These are phyloP conservation scores for Apogon talboti DNA, from an alignment of 2,797 vertebrate genomes.

Conservation along the genomic window DNA sequence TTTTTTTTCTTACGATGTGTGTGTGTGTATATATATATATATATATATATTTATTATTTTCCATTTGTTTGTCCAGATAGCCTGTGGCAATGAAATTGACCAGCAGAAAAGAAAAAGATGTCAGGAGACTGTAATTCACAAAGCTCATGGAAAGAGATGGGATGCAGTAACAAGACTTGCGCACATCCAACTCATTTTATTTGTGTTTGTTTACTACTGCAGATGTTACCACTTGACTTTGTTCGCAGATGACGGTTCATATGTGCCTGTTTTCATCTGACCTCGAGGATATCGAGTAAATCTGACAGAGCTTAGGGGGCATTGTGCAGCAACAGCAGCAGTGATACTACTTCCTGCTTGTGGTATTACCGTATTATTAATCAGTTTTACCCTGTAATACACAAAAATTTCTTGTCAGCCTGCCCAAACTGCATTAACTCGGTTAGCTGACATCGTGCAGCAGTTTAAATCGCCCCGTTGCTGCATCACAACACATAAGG, in stretches of 20 bases:
- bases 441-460: slow-evolving; percentile 58
- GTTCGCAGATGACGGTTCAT: slow-evolving; percentile 5
- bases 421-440: slow-evolving; percentile 53
- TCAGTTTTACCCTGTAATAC: slow-evolving; percentile 53
- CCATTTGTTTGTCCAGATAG: slow-evolving; percentile 47
- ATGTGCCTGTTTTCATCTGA: slow-evolving; percentile 33
- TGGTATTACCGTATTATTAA: slow-evolving; percentile 48
- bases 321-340: slow-evolving; percentile 1
- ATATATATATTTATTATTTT: slow-evolving; percentile 40
- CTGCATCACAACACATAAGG: slow-evolving; percentile 66
- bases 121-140: slow-evolving; percentile 22
- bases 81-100: slow-evolving; percentile 36
- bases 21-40: too few species aligned
- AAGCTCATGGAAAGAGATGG: slow-evolving; percentile 28
- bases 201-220: slow-evolving; percentile 6
- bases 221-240: slow-evolving; percentile 11
- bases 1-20: slow-evolving; percentile 28
- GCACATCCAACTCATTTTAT: slow-evolving; percentile 10
- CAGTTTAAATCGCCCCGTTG: slow-evolving; percentile 49
- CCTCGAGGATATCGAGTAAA: slow-evolving; percentile 15
- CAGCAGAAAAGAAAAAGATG: slow-evolving; percentile 10
- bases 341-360: slow-evolving; percentile 9
- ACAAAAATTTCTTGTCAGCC: slow-evolving; percentile 49
- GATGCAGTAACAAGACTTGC: slow-evolving; percentile 27
- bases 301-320: slow-evolving; percentile 6